A percentile compares a stretch with the other conserved stretches of the same genome.
phyloP scores from a whole-genome alignment of 2,113 vertebrate species.

The Crotalus viridis region DNA sequence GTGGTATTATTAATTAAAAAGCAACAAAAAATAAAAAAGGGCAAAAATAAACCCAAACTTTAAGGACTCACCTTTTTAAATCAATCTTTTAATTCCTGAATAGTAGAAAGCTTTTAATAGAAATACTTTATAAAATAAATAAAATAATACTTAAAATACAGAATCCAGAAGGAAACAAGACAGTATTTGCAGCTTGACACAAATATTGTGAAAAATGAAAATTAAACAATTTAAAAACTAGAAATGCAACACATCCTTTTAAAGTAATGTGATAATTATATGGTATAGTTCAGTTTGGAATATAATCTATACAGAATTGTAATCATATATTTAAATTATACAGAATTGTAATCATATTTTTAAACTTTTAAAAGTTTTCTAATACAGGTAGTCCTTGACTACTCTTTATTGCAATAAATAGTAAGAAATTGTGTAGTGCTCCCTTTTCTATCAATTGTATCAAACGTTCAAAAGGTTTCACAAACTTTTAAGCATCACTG shows the following conservation, averaged over 20 bases:
- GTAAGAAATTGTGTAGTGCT: background rate
- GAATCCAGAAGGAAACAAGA: background rate
- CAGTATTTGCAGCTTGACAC: background rate
- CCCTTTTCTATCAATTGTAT: background rate
- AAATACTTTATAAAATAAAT: background rate
- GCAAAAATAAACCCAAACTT: background rate
- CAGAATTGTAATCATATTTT: background rate
- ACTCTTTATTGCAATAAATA: background rate
- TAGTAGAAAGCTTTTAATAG: background rate
- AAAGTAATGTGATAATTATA: background rate
- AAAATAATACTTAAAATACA: background rate
- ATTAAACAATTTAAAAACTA: background rate
- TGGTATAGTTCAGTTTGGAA: background rate
- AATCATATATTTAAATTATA: background rate
- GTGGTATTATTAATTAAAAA: background rate
- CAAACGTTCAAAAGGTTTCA: background rate
- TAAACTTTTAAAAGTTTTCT: background rate
- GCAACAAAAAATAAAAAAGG: background rate
- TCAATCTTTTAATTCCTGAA: background rate
- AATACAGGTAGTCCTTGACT: background rate
- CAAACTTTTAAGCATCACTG: background rate
- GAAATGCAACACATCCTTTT: background rate
- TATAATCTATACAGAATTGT: background rate
- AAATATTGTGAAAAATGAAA: background rate
- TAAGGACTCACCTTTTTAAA: background rate